Percentiles rank a stretch among this genome's conserved stretches.
Conservation (phyloP, 2,888 invertebrate species). For the Eilema griseolum region DNA sequence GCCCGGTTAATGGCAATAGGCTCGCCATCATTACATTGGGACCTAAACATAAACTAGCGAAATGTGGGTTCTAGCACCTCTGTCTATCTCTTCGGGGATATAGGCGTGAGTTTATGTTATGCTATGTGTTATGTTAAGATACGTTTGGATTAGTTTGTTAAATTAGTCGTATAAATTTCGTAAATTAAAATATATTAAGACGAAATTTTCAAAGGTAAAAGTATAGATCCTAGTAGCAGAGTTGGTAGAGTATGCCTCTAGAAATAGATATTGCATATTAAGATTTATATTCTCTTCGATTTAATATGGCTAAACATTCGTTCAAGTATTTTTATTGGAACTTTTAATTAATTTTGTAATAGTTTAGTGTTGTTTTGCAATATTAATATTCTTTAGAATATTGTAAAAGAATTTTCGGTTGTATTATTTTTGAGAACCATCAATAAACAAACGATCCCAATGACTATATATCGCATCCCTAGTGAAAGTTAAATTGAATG, state of each 20-base stretch:
- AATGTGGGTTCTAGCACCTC: no score
- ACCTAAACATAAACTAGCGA: no score
- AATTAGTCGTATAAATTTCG: neutral
- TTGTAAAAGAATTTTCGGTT: neutral
- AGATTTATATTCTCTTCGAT: no score
- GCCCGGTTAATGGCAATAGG: no score
- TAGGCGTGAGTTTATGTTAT: no score
- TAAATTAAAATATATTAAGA: neutral
- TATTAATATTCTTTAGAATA: no score
- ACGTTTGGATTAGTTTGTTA: neutral
- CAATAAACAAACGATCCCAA: neutral
- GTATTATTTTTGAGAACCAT: neutral
- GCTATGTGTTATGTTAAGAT: no score
- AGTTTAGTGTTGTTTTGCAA: no score
- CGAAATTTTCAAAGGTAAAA: neutral
- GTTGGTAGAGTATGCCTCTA: neutral
- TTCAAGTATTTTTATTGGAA: neutral
- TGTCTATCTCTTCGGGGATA: no score
- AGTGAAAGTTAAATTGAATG: constrained; percentile 4
- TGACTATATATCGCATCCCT: constrained; percentile 6
- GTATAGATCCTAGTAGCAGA: neutral
- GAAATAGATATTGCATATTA: neutral
- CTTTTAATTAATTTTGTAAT: no score
- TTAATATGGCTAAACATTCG: no score
- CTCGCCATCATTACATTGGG: no score